Base-by-base conservation (phyloP, 2,888 invertebrate species). In the Tanaodytes sp. region DNA sequence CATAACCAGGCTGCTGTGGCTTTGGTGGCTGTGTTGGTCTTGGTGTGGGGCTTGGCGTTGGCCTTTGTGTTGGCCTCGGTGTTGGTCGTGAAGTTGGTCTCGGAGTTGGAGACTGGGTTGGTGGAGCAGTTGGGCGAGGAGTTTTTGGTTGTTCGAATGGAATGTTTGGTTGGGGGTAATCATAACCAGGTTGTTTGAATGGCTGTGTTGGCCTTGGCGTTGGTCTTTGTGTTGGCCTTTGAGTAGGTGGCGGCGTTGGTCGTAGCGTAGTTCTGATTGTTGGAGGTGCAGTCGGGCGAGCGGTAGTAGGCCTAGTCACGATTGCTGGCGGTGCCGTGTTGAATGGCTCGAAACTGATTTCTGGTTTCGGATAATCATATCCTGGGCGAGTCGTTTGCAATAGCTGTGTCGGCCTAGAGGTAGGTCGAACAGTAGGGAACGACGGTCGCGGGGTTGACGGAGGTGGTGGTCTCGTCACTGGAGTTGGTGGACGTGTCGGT, bases 51-150 rank as follows among this genome's bases (percentile, higher is more conserved):
- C 62, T 45, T 12, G 33, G 74, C 9, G 15, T 76, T 1, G 52
- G 48, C n/a, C 48, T 33, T 30, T 4, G 78, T 0, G 81, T 80
- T 9, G 82, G 79, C 2, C 81, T 79, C 2, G 80, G 66, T 4
- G 43, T 18, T 0, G 58, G 54, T n/a, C 19, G 11, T 19, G 15
- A 37, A 18, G 61, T 51, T 16, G 52, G 43, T 16, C 14, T 9
- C 37, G 39, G 39, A 20, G 45, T 46, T 3, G 57, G 43, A 9
- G n/a, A 15, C 2, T 33, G 5, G 2, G 46, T 36, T 4, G 61
- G 54, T 9, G 31, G 36, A 19, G 30, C 40, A 11, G 54, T 40
- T 31, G 54, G 62, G 20, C 62, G 43, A 3, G 39, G 39, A 39
- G 49, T 33, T 36, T 15, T 36, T 6, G n/a, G 36, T 5, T 33